phyloP scores from a whole-genome alignment of 2,797 vertebrate species.

The Argya squamiceps region DNA sequence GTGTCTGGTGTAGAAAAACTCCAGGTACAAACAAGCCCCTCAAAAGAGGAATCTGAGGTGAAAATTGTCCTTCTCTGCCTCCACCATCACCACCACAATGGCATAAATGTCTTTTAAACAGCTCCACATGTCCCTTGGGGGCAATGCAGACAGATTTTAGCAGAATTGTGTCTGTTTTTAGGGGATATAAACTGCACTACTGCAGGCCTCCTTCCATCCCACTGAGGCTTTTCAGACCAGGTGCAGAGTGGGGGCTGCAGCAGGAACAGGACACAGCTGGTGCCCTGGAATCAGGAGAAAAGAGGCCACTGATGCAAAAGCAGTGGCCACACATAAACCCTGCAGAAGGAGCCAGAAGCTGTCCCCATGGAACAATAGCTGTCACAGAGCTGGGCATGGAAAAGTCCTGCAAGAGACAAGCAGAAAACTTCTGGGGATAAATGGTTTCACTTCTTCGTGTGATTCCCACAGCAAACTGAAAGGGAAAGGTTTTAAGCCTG shows the following conservation, averaged over 20 bases:
- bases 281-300: neutral
- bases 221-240: neutral
- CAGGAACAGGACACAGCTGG: neutral
- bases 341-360: neutral
- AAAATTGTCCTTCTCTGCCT: neutral
- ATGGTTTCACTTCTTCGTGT: neutral
- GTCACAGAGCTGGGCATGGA: neutral
- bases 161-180: neutral
- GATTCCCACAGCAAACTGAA: neutral
- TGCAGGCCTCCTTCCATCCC: neutral
- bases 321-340: accelerated
- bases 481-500: neutral
- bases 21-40: neutral
- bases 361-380: neutral
- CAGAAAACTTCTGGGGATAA: neutral
- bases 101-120: neutral
- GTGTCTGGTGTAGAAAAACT: neutral
- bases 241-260: neutral
- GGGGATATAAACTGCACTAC: neutral
- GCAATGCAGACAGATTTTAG: neutral
- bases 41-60: neutral
- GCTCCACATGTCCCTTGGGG: neutral
- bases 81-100: neutral
- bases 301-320: neutral
- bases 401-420: neutral